A percentile compares a stretch with the other conserved stretches of the same genome.
Conservation (phyloP, 2,113 vertebrate species). For the Pollimyrus isidori region DNA sequence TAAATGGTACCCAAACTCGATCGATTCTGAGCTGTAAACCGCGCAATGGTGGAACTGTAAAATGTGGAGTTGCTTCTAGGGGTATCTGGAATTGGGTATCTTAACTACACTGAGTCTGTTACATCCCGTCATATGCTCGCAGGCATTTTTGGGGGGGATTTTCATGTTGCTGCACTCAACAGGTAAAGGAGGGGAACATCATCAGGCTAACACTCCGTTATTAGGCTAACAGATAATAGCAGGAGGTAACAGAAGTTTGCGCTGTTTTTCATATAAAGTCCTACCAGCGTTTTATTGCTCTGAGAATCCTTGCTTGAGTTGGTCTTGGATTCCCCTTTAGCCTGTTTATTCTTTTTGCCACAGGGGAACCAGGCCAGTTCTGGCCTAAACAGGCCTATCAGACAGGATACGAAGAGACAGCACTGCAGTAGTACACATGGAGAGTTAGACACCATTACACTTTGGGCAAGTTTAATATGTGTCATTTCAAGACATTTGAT, state of each 20-base stretch:
- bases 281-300: not conserved
- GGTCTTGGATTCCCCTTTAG: not conserved
- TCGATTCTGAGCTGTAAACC: not conserved
- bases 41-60: not conserved
- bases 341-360: not conserved
- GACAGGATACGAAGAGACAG: not conserved
- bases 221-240: not conserved
- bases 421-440: too few relatives aligned
- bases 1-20: not conserved
- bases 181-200: not conserved
- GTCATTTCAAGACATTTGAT: slow-evolving; percentile 4
- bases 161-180: not conserved
- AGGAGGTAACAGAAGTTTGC: not conserved
- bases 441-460: not conserved
- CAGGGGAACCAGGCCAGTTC: not conserved
- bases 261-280: not conserved
- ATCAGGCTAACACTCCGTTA: not conserved
- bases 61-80: not conserved
- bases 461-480: not conserved
- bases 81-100: not conserved
- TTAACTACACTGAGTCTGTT: not conserved
- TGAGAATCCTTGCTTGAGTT: not conserved
- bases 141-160: not conserved
- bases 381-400: not conserved
- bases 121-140: not conserved